phyloP scores from a whole-genome alignment of 2,888 invertebrate species.

The Harpalus rufipes region DNA sequence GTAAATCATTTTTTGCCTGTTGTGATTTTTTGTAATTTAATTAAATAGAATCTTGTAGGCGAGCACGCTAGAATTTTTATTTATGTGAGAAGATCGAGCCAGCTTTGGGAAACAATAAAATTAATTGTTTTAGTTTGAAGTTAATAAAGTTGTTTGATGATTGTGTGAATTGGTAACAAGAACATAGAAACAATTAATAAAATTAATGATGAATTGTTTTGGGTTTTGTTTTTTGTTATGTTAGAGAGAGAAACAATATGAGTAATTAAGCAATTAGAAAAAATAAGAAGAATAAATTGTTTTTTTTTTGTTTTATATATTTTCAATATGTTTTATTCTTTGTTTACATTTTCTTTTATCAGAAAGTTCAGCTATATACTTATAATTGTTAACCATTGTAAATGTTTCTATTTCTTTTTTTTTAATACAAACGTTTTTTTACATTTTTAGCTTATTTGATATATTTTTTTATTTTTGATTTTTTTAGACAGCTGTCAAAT shows the following conservation, averaged over 20 bases:
- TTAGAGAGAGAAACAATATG: not conserved
- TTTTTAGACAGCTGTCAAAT: too few relatives aligned
- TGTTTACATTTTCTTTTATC: too few relatives aligned
- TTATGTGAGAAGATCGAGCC: constrained; percentile 54
- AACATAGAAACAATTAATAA: constrained; percentile 23
- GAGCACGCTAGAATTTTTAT: constrained; percentile 51
- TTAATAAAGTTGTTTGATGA: constrained; percentile 50
- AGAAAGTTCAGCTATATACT: too few relatives aligned
- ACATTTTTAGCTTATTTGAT: too few relatives aligned
- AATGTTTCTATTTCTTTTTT: too few relatives aligned
- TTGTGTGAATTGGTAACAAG: constrained; percentile 37
- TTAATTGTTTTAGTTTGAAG: constrained; percentile 46
- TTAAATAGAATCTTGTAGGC: constrained; percentile 69
- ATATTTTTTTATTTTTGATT: too few relatives aligned
- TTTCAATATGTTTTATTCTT: not conserved
- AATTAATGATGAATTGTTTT: constrained; percentile 37
- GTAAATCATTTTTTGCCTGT: constrained; percentile 73
- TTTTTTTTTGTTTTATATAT: not conserved
- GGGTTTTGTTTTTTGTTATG: not conserved
- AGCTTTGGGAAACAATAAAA: constrained; percentile 54
- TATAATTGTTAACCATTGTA: too few relatives aligned
- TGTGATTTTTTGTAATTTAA: constrained; percentile 75
- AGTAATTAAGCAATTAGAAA: not conserved
- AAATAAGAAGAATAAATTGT: not conserved
- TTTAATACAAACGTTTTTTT: too few relatives aligned